phyloP scores from a whole-genome alignment of 2,888 invertebrate species.

The Theretra japonica region DNA sequence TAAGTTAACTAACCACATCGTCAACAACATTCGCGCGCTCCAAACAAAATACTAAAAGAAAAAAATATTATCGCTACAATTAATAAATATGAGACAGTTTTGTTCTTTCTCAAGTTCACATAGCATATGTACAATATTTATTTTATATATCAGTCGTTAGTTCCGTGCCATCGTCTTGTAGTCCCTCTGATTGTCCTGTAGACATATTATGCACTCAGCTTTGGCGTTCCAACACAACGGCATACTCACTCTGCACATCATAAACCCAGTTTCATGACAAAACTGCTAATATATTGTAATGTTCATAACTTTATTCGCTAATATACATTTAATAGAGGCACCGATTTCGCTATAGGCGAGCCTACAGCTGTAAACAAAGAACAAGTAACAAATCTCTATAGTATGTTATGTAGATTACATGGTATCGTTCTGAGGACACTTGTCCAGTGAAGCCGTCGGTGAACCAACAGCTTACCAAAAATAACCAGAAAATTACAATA shows the following conservation, averaged over 20 bases:
- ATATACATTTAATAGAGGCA: constrained; percentile 2
- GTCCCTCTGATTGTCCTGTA: constrained; percentile 57
- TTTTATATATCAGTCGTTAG: constrained; percentile 74
- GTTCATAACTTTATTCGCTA: background rate
- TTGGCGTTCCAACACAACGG: constrained; percentile 21
- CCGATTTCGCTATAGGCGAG: constrained; percentile 5
- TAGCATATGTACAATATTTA: constrained; percentile 72
- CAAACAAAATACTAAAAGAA: constrained; percentile 66
- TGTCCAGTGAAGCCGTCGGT: background rate
- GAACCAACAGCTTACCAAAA: background rate
- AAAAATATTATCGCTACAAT: constrained; percentile 61
- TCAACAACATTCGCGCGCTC: constrained; percentile 69
- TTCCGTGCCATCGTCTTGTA: constrained; percentile 51
- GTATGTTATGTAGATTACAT: background rate
- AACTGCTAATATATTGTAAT: background rate
- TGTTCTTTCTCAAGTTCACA: constrained; percentile 76
- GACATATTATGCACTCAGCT: constrained; percentile 59
- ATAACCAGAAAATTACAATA: too few species aligned
- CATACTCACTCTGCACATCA: background rate
- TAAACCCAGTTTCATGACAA: background rate
- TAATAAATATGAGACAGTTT: constrained; percentile 79
- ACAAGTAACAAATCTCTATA: constrained; percentile 10
- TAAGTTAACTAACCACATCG: constrained; percentile 70
- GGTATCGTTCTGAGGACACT: background rate
- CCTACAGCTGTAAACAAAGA: constrained; percentile 13